phyloP scores from a whole-genome alignment of 2,888 invertebrate genomes.

The Campoplex nolae region DNA sequence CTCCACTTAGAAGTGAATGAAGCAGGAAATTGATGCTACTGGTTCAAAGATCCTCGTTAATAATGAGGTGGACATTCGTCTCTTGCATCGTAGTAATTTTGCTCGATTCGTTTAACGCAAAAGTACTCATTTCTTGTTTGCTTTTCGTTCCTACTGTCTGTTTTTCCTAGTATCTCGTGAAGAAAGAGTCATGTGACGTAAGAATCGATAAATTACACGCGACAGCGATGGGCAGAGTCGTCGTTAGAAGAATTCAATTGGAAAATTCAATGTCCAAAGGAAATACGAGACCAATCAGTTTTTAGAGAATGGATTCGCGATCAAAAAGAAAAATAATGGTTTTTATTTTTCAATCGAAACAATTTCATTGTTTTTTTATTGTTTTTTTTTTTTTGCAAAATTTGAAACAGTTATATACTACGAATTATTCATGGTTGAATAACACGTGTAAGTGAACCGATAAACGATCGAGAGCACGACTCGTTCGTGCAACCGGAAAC shows the following conservation, averaged over 20 bases:
- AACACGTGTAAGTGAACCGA: conserved; percentile 45
- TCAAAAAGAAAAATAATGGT: neutral
- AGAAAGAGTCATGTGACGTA: neutral
- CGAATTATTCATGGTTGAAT: conserved; percentile 54
- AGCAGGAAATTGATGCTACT: neutral
- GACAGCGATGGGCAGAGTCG: neutral
- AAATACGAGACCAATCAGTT: neutral
- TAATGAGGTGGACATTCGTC: conserved; percentile 55
- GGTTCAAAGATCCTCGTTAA: conserved; percentile 3
- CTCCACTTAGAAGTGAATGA: neutral
- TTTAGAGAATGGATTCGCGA: neutral
- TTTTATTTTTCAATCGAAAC: neutral
- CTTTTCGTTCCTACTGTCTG: neutral
- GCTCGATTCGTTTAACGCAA: conserved; percentile 37
- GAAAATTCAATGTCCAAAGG: neutral
- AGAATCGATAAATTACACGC: neutral
- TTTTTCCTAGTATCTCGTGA: conserved; percentile 12
- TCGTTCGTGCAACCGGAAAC: conserved; percentile 58
- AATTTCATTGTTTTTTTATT: neutral
- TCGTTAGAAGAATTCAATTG: neutral
- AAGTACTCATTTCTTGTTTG: conserved; percentile 32
- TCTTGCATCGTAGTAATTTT: conserved; percentile 56
- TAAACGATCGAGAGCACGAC: conserved; percentile 50
- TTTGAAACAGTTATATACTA: neutral
- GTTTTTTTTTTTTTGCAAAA: neutral